Conservation (phyloP, 2,113 vertebrate species). For the Daboia siamensis region DNA sequence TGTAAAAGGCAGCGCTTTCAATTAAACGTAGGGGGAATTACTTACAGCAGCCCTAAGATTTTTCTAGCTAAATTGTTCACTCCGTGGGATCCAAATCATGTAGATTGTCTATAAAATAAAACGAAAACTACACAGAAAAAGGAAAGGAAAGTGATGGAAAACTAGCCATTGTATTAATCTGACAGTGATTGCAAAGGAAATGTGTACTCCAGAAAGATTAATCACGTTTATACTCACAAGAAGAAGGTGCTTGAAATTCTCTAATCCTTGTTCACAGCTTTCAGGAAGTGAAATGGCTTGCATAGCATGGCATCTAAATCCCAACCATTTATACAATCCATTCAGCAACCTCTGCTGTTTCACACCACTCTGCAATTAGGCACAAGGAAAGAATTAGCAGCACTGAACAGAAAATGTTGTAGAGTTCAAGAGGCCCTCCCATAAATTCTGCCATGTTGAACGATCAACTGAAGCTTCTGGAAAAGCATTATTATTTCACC, state of each 20-base stretch:
- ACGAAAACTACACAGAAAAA: neutral
- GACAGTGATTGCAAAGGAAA: slow-evolving; percentile 11
- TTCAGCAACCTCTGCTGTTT: slow-evolving; percentile 4
- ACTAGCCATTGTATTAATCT: neutral
- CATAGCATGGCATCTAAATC: neutral
- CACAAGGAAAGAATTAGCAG: neutral
- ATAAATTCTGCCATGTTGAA: neutral
- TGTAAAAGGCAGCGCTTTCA: slow-evolving; percentile 1
- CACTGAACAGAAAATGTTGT: neutral
- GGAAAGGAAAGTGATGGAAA: neutral
- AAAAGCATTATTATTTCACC: neutral
- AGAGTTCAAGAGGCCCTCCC: slow-evolving; percentile 16
- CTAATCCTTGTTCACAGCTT: neutral
- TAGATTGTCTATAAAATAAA: neutral
- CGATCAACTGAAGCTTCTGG: neutral
- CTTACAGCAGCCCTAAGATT: neutral
- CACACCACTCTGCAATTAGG: slow-evolving; percentile 1
- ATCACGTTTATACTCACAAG: neutral
- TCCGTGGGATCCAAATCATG: neutral
- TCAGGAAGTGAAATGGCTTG: neutral
- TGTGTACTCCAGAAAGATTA: slow-evolving; percentile 7
- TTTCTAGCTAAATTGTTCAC: neutral
- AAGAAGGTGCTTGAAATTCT: slow-evolving; percentile 12
- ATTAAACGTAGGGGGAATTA: neutral
- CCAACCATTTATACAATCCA: neutral